phyloP scores from a whole-genome alignment of 2,113 vertebrate genomes.

The Zeus faber region DNA sequence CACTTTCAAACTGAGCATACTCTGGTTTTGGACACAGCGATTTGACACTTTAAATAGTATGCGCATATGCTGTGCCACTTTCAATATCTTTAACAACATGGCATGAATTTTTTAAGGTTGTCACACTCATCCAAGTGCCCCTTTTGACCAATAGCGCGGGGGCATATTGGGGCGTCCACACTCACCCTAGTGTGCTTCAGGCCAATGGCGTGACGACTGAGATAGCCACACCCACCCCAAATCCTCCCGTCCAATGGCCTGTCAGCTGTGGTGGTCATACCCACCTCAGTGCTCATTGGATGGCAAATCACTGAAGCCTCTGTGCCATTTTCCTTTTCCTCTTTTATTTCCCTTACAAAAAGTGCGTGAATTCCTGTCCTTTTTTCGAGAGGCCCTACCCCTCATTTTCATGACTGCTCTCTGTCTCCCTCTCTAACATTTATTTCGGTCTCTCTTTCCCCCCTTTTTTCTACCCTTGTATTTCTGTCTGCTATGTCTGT shows the following conservation, averaged over 20 bases:
- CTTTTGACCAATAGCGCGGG: neutral
- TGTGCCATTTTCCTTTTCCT: too few species aligned
- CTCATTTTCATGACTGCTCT: neutral
- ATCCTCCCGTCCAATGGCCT: neutral
- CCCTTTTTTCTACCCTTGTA: neutral
- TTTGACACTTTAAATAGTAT: too few species aligned
- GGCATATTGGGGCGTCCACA: neutral
- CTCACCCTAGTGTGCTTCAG: neutral
- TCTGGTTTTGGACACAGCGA: too few species aligned
- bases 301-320: too few species aligned
- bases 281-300: neutral
- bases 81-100: neutral
- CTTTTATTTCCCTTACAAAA: neutral
- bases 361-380: neutral
- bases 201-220: neutral
- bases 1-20: too few species aligned
- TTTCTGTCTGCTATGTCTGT: neutral
- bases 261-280: neutral
- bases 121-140: neutral
- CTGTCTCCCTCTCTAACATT: neutral
- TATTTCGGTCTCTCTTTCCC: neutral
- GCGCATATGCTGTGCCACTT: too few species aligned
- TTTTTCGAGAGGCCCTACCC: too few species aligned
- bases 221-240: too few species aligned
- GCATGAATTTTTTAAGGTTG: neutral